Evolutionary conservation across 2,113 vertebrate genomes (phyloP).

Genomic region (Hemichromis elongatus): DNA sequence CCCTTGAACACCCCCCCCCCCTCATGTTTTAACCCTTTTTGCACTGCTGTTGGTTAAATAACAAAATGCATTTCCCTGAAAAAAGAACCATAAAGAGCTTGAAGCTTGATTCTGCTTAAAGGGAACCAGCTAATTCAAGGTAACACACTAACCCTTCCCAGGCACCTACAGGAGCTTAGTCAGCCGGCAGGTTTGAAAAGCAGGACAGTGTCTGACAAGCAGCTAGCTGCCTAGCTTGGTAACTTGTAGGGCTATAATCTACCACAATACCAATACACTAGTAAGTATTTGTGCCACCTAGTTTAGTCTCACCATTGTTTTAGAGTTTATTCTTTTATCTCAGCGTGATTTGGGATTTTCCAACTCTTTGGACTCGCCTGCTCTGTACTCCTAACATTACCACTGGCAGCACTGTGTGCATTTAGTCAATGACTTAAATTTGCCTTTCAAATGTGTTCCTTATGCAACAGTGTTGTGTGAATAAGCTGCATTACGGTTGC

Average conservation of each 20-base stretch:
- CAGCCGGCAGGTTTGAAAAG: rapidly evolving
- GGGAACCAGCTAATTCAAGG: too few species aligned
- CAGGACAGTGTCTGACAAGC: neutral
- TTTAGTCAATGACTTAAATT: neutral
- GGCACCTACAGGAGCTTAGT: neutral
- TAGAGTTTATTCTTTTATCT: neutral
- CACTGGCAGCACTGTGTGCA: neutral
- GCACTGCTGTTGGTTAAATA: neutral
- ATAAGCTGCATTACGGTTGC: neutral
- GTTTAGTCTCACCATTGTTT: neutral
- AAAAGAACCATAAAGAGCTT: neutral
- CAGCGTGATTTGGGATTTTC: neutral
- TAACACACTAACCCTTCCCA: neutral
- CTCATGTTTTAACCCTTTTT: neutral
- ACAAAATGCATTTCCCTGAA: neutral
- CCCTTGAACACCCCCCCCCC: neutral
- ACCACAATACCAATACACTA: neutral
- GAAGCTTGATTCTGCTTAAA: neutral
- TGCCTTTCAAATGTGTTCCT: neutral
- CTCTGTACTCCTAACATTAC: neutral
- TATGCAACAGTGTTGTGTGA: neutral
- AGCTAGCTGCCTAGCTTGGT: neutral
- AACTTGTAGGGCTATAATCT: neutral
- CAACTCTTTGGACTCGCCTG: neutral
- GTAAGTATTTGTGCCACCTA: neutral